These are phyloP conservation scores for Macaria liturata DNA, from an alignment of 2,888 invertebrate genomes.

Conservation along the genomic window DNA sequence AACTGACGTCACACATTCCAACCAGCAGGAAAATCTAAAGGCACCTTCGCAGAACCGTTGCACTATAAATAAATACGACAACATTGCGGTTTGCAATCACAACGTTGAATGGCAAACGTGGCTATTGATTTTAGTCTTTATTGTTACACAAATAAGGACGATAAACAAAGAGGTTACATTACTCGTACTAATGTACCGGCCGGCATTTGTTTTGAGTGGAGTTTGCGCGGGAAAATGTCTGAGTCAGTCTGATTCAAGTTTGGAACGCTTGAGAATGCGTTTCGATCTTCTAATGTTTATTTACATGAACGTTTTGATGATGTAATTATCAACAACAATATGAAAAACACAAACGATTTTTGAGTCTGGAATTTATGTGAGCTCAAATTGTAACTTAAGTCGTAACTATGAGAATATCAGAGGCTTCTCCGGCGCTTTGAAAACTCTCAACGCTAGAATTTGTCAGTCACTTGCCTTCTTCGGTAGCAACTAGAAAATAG, in stretches of 20 bases:
- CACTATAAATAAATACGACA: conserved; percentile 63
- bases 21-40: conserved; percentile 73
- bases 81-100: conserved; percentile 14
- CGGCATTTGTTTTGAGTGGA: conserved; percentile 32
- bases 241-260: conserved; percentile 63
- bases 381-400: no score
- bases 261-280: conserved; percentile 59
- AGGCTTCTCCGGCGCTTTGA: no score
- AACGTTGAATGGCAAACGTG: conserved; percentile 9
- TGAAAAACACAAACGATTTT: no score
- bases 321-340: no score
- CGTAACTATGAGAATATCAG: no score
- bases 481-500: no score
- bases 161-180: neutral
- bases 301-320: neutral
- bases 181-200: neutral
- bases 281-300: conserved; percentile 9
- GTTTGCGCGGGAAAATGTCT: conserved; percentile 70
- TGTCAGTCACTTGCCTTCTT: no score
- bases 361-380: no score
- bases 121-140: conserved; percentile 23
- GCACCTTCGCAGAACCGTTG: conserved; percentile 68
- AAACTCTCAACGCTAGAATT: no score
- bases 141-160: conserved; percentile 8
- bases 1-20: conserved; percentile 76